Conservation (phyloP, 2,797 vertebrate genomes). For the Botia almorhae region DNA sequence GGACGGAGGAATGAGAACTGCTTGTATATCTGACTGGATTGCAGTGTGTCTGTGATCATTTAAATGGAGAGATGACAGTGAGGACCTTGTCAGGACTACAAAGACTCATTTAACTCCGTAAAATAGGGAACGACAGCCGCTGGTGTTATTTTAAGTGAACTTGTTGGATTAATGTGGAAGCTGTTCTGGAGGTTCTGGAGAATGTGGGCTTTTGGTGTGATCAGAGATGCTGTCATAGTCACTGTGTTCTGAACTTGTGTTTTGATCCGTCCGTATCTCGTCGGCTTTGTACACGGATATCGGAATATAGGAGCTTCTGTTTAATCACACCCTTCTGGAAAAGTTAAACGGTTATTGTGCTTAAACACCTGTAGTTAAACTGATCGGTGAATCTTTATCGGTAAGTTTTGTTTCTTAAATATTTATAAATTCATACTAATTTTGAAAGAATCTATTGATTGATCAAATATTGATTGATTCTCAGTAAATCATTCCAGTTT, state of each 20-base stretch:
- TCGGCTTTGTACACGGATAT: conserved; percentile 1
- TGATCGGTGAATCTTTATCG: background rate
- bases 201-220: background rate
- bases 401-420: conserved; percentile 21
- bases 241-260: background rate
- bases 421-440: background rate
- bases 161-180: conserved; percentile 26
- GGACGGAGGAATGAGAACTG: background rate
- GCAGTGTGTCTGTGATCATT: background rate
- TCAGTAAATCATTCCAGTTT: background rate
- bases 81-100: conserved; percentile 5
- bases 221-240: background rate
- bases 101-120: conserved; percentile 23
- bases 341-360: background rate
- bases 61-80: background rate
- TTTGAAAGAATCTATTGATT: background rate
- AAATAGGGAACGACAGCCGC: background rate
- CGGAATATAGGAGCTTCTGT: background rate
- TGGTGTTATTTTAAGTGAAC: background rate
- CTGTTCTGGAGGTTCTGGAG: conserved; percentile 22
- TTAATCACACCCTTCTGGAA: background rate
- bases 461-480: background rate
- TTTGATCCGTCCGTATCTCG: background rate
- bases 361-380: background rate
- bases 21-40: background rate